Evolutionary conservation across 1,140 invertebrate species (phyloP).

Genomic region (Coboldia fuscipes): DNA sequence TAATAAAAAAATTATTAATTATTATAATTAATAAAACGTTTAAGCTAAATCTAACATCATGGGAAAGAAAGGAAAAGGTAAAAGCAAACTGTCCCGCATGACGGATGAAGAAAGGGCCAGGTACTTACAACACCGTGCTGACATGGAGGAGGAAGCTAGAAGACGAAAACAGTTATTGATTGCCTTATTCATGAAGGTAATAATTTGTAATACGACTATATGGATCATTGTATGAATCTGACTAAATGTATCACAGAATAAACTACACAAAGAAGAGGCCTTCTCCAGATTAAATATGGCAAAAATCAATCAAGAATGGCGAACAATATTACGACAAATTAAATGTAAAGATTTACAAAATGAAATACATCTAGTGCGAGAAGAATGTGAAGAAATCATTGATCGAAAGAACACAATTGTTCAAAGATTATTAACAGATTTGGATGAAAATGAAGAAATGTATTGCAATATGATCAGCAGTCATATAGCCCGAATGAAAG

Average conservation of each 20-base stretch:
- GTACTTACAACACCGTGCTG: conserved; percentile 56
- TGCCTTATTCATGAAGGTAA: conserved; percentile 52
- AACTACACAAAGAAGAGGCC: conserved; percentile 53
- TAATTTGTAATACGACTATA: neutral
- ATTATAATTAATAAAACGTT: too few species aligned
- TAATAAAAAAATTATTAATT: too few species aligned
- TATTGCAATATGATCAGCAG: conserved; percentile 37
- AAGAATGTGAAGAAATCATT: conserved; percentile 19
- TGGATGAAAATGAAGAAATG: conserved; percentile 43
- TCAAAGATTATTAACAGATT: conserved; percentile 32
- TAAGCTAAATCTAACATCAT: too few species aligned
- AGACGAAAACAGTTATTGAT: conserved; percentile 55
- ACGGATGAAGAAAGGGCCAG: conserved; percentile 53
- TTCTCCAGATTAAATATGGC: conserved; percentile 55
- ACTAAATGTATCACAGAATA: conserved; percentile 32
- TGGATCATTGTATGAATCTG: neutral
- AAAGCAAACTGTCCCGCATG: conserved; percentile 56
- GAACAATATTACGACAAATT: conserved; percentile 43
- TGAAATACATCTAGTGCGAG: conserved; percentile 31
- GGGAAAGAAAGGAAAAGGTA: conserved; percentile 42
- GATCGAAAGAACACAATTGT: conserved; percentile 43
- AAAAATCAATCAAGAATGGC: conserved; percentile 67
- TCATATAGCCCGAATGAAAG: conserved; percentile 43
- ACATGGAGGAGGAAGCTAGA: conserved; percentile 52
- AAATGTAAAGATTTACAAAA: conserved; percentile 49